Conservation (phyloP, 2,113 vertebrate species). For the Oreochromis tanganicae region DNA sequence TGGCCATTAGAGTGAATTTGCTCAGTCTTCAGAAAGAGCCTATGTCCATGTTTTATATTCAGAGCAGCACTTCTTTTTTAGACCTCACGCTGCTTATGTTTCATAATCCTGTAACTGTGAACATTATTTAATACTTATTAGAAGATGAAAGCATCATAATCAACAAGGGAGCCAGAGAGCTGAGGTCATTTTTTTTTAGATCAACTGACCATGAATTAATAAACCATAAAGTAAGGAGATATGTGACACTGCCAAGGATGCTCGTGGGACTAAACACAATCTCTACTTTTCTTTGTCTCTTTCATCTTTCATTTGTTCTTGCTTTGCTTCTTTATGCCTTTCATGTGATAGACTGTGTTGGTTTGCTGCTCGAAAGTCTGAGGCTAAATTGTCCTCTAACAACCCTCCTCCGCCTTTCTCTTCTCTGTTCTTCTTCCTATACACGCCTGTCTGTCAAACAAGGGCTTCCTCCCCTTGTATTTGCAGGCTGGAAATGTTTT, state of each 20-base stretch:
- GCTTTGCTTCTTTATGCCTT: not conserved
- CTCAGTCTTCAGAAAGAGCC: not conserved
- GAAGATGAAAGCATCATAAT: not conserved
- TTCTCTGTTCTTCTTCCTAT: not conserved
- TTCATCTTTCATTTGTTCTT: not conserved
- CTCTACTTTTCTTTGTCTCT: not conserved
- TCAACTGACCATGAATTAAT: slow-evolving; percentile 2
- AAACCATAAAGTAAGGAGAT: not conserved
- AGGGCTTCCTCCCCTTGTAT: not conserved
- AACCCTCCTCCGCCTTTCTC: not conserved
- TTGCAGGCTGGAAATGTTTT: not conserved
- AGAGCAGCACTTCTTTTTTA: not conserved
- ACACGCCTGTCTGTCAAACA: not conserved
- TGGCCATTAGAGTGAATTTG: not conserved
- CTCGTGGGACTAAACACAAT: not conserved
- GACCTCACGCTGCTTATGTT: not conserved
- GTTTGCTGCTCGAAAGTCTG: not conserved
- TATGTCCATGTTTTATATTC: not conserved
- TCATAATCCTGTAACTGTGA: not conserved
- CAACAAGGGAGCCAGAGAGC: not conserved
- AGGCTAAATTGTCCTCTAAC: not conserved
- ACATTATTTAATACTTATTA: not conserved
- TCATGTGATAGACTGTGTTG: not conserved
- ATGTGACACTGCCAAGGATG: not conserved
- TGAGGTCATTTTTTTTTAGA: not conserved